phyloP scores from a whole-genome alignment of 2,888 invertebrate genomes.

The Epiperipatus broadwayi region DNA sequence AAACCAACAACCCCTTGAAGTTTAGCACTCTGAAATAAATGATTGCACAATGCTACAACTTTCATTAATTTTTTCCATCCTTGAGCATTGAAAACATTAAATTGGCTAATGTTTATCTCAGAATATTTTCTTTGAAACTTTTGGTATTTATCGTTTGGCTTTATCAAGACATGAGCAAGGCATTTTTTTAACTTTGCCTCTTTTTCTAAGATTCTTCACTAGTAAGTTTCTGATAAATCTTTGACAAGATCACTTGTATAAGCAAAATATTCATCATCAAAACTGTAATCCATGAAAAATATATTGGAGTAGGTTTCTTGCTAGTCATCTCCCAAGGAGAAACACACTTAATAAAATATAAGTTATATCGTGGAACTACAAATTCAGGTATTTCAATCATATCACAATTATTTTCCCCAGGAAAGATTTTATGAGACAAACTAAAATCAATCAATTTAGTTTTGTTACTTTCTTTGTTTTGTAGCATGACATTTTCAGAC shows the following conservation, averaged over 20 bases:
- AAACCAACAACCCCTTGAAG: too few species aligned
- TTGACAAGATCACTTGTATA: constrained; percentile 38
- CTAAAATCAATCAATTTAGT: constrained; percentile 45
- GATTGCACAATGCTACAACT: constrained; percentile 30
- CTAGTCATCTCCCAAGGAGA: constrained; percentile 41
- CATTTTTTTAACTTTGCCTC: too few species aligned
- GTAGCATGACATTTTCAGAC: constrained; percentile 44
- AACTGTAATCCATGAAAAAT: constrained; percentile 39
- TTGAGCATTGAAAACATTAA: too few species aligned
- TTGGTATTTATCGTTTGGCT: too few species aligned
- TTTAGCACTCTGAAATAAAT: constrained; percentile 25
- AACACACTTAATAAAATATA: too few species aligned
- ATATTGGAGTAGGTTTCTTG: constrained; percentile 46
- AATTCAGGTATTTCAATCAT: constrained; percentile 39
- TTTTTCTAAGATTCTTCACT: too few species aligned
- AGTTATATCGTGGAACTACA: too few species aligned
- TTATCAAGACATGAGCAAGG: too few species aligned
- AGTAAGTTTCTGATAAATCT: too few species aligned
- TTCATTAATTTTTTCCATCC: constrained; percentile 31
- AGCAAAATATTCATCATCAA: constrained; percentile 40
- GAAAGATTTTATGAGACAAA: constrained; percentile 31
- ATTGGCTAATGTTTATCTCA: too few species aligned
- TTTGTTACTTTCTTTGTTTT: constrained; percentile 31
- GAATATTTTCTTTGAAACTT: too few species aligned
- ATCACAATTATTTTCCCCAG: constrained; percentile 33